Percentiles rank a stretch among this genome's conserved stretches.
These are phyloP conservation scores for Conopomorpha cramerella DNA, from an alignment of 1,140 invertebrate species.

Conservation along the genomic window DNA sequence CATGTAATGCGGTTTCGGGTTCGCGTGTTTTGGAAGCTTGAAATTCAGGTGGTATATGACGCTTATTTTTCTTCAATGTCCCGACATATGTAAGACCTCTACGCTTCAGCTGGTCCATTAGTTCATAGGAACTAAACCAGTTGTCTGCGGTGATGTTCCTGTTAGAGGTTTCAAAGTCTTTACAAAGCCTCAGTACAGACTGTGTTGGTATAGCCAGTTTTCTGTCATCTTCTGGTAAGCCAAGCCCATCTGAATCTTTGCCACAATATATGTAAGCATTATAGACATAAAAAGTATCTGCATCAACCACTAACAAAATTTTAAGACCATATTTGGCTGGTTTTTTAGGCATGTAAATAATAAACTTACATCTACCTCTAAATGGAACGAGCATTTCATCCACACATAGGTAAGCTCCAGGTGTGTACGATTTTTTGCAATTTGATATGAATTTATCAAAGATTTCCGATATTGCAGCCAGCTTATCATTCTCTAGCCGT, in stretches of 20 bases:
- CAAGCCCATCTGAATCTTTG: conserved; percentile 15
- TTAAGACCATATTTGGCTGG: conserved; percentile 53
- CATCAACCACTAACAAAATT: conserved; percentile 14
- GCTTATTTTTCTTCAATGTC: conserved; percentile 52
- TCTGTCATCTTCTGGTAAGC: conserved; percentile 13
- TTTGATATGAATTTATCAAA: conserved; percentile 34
- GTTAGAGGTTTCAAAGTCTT: conserved; percentile 11
- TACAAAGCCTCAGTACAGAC: conserved; percentile 15
- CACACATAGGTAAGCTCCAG: conserved; percentile 12
- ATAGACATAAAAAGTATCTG: conserved; percentile 9
- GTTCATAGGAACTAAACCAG: conserved; percentile 34
- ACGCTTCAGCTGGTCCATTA: conserved; percentile 22
- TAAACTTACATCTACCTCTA: conserved; percentile 11
- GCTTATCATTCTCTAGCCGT: conserved; percentile 9
- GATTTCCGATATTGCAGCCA: conserved; percentile 20
- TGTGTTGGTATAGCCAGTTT: conserved; percentile 14
- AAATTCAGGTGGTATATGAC: conserved; percentile 24
- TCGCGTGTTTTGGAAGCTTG: conserved; percentile 6
- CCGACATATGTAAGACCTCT: conserved; percentile 34
- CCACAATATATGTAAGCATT: too few species aligned
- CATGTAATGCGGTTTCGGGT: conserved; percentile 8
- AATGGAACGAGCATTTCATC: conserved; percentile 36
- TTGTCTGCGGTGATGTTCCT: conserved; percentile 38
- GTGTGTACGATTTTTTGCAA: conserved; percentile 16
- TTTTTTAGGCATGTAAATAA: conserved; percentile 24